Percentiles rank a stretch among this genome's conserved stretches.
phyloP scores from a whole-genome alignment of 2,797 vertebrate species.

The Hylomyscus alleni region DNA sequence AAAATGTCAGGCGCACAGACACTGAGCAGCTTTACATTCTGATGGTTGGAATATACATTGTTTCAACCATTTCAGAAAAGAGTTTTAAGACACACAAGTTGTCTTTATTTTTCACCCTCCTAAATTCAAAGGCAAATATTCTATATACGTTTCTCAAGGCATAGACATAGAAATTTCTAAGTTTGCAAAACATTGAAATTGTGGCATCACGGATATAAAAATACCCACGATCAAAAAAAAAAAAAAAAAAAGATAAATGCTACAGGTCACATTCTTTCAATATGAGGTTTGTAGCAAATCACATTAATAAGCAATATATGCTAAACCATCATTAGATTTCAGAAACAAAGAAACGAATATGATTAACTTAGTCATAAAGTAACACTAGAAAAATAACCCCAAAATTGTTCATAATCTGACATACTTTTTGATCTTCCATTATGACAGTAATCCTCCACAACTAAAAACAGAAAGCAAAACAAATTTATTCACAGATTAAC shows the following conservation, averaged over 20 bases:
- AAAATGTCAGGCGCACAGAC: background rate
- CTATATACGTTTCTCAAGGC: background rate
- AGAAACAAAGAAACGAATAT: background rate
- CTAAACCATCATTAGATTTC: background rate
- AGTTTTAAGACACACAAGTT: background rate
- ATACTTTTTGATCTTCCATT: background rate
- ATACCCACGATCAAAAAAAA: background rate
- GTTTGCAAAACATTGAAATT: constrained; percentile 2
- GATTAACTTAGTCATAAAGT: background rate
- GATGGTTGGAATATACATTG: background rate
- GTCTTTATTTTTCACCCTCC: background rate
- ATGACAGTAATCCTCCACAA: background rate
- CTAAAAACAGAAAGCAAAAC: background rate
- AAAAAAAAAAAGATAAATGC: background rate
- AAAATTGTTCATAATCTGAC: background rate
- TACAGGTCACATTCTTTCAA: background rate
- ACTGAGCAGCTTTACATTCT: background rate
- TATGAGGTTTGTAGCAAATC: background rate
- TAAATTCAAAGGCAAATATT: background rate
- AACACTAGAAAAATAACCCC: background rate
- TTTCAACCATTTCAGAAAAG: background rate
- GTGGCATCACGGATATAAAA: background rate
- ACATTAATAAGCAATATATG: background rate
- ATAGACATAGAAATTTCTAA: background rate
- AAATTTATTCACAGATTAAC: background rate